Evolutionary conservation across 2,113 vertebrate genomes (phyloP), one percentile per base, ranked within the genome.

Genomic region (Phylloscopus trochilus): DNA sequence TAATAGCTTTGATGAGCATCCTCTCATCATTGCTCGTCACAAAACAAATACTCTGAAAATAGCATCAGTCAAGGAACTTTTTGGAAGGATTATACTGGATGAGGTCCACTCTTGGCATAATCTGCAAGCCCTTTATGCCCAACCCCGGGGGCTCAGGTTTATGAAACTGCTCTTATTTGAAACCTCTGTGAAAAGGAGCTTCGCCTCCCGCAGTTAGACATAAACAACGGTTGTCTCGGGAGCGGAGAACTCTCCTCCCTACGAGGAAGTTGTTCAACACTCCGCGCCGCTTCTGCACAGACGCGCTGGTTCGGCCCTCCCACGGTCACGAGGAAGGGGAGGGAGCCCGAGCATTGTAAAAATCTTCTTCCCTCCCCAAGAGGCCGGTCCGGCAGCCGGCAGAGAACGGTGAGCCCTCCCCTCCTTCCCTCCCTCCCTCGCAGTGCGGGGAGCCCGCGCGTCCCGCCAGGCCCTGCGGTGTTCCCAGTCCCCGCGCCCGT

Each of bases 181-280:
- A 55, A 6, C 7, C 21, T n/a, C 21, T 7, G 11, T 0, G 4
- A 23, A 31, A 30, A 53, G 30, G 6, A 37, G 28, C 30, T 41
- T 11, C 7, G n/a, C 27, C 18, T 33, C 35, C 22, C 11, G 3
- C 44, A n/a, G 63, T 13, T 17, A 7, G 22, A 14, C 46, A 33
- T 1, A 37, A 60, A 27, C 2, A 43, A 3, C 0, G 17, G 15
- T 0, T 3, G 21, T 5, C 8, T 30, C 6, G 10, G 41, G n/a
- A 46, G 19, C 26, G 0, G 6, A 6, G 56, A 2, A 2, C 31
- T 14, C n/a, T 2, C 10, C 16, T 3, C 4, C 17, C 63, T 0
- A 8, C 6, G 5, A 4, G 19, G 6, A 18, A 53, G 23, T 0
- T 4, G 24, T 1, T 27, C 0, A 6, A 4, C 1, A 5, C n/a